phyloP scores from a whole-genome alignment of 2,113 vertebrate species.

The Pogona vitticeps region DNA sequence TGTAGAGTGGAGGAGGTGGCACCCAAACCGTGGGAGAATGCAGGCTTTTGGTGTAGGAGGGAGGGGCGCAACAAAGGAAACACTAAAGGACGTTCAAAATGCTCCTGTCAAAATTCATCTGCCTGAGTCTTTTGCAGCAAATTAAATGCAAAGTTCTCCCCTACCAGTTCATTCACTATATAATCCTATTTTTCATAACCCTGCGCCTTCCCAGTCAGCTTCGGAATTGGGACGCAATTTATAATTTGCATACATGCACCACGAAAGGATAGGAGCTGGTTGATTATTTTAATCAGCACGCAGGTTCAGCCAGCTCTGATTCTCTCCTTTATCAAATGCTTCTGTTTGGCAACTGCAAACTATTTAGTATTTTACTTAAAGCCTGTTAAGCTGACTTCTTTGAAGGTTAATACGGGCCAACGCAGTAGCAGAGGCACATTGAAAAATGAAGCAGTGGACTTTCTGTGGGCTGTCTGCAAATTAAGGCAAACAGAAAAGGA shows the following conservation, averaged over 20 bases:
- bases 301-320: background rate
- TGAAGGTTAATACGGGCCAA: conserved; percentile 9
- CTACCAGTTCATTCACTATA: background rate
- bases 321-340: background rate
- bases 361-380: conserved; percentile 15
- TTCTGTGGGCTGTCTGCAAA: background rate
- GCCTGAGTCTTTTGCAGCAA: conserved; percentile 6
- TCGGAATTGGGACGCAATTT: background rate
- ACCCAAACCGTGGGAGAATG: background rate
- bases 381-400: conserved; percentile 21
- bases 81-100: fast-evolving
- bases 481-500: conserved; percentile 13
- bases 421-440: background rate
- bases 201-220: conserved; percentile 22
- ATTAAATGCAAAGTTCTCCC: background rate
- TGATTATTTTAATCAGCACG: conserved; percentile 1
- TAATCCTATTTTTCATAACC: conserved; percentile 1
- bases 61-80: background rate
- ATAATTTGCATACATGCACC: background rate
- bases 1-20: background rate
- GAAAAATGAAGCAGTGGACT: background rate
- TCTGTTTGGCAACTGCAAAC: background rate
- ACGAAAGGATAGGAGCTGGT: background rate
- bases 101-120: background rate
- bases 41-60: background rate